Base-by-base conservation (phyloP, 2,113 vertebrate genomes). In the Trematomus loennbergii region DNA sequence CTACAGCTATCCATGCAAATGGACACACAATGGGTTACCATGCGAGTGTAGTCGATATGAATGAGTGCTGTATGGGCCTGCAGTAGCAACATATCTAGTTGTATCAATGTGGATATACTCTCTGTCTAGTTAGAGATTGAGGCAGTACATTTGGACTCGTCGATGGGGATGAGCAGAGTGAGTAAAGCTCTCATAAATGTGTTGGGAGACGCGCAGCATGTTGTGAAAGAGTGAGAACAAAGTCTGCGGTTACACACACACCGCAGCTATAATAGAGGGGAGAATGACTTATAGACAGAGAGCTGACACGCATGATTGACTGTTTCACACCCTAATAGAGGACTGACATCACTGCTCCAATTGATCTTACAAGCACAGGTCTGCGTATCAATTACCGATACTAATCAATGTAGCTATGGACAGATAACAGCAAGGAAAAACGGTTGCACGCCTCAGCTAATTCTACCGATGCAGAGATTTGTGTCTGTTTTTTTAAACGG, bases 1-100 rank as follows among this genome's bases (percentile, higher is more conserved):
- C 92, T 84, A 22, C 81, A 72, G 70, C 79, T 84, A 83, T 91
- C 87, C 89, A 86, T 89, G 90, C 90, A 90, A 91, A 94, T 93
- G 90, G 92, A 85, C 83, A 89, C 86, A 85, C 89, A 88, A 89
- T 88, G 78, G 88, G 79, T 78, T 73, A 76, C 50, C n/a, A 63
- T 71, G 82, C 25, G 1, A 64, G 75, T 64, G 29, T 25, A 82
- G 87, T 93, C 87, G 60, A 92, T 92, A 82, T 77, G 75, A 73
- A 86, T 67, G 66, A 86, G 67, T 54, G 55, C 78, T 11, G 66
- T 36, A 62, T 60, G n/a, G 82, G 82, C 81, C 62, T 65, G 86
- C 83, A 84, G 85, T 55, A 9, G 85, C 25, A 12, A 72, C 73
- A 70, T 53, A 72, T 78, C 29, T 60, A 20, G 29, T 48, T 77